Percentiles rank a stretch among this genome's conserved stretches.
Evolutionary conservation across 2,797 vertebrate species (phyloP).

Genomic region (Sphenopsis melanotis): DNA sequence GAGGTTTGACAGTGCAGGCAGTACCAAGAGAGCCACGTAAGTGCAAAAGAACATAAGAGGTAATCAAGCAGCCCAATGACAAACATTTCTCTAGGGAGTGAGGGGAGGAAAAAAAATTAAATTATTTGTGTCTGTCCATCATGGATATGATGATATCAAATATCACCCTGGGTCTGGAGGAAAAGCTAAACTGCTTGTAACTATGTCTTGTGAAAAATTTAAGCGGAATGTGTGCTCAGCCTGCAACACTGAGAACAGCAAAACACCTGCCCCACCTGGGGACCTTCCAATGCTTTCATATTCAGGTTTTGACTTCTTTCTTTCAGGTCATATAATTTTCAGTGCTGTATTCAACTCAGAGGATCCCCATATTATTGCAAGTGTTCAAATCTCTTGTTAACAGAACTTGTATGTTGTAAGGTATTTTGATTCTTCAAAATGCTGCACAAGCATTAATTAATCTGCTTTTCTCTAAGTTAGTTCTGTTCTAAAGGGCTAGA

Average conservation of each 20-base stretch:
- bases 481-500: background rate
- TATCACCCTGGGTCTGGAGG: background rate
- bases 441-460: background rate
- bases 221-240: background rate
- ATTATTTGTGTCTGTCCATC: background rate
- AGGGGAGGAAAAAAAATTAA: background rate
- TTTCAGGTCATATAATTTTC: background rate
- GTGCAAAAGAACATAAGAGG: rapidly evolving
- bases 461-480: background rate
- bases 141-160: background rate
- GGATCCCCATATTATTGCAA: background rate
- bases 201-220: background rate
- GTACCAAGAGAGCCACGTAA: background rate
- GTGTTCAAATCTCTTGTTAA: background rate
- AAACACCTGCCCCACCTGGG: background rate
- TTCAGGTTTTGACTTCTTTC: background rate
- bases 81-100: background rate
- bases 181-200: background rate
- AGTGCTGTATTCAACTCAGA: background rate
- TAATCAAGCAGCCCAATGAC: background rate
- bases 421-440: background rate
- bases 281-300: background rate
- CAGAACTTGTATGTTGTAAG: background rate
- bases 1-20: background rate
- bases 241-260: background rate